Conservation (phyloP, 92 coral and sea anemone genomes). For the Epizoanthus scotinus region DNA sequence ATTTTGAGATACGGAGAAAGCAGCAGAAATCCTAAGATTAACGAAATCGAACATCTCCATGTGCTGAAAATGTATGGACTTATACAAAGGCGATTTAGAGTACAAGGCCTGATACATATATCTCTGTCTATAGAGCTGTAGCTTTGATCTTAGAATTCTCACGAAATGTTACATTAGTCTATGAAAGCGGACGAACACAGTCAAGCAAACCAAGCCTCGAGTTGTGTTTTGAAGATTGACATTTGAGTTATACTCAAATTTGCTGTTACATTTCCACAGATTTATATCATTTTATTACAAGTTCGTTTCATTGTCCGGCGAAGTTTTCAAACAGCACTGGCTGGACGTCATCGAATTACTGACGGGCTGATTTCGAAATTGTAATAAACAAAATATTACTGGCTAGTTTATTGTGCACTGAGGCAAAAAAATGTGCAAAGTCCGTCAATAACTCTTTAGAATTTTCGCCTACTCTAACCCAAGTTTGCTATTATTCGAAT, state of each 20-base stretch:
- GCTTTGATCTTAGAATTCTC: no score
- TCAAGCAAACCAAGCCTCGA: neutral
- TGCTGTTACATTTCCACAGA: neutral
- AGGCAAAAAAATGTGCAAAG: neutral
- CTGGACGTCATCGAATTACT: slow-evolving; percentile 13
- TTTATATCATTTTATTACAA: slow-evolving; percentile 8
- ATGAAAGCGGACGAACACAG: no score
- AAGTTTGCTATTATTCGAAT: neutral
- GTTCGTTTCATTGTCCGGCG: slow-evolving; percentile 1
- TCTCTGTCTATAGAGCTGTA: no score
- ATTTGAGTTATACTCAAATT: neutral
- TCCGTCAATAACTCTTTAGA: neutral
- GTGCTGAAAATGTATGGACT: no score
- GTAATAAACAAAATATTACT: slow-evolving; percentile 22
- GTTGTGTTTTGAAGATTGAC: neutral
- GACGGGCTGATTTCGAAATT: neutral
- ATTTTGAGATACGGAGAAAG: neutral
- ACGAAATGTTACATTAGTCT: no score
- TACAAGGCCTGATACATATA: no score
- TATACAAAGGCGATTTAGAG: no score
- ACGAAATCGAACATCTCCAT: no score
- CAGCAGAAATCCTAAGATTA: no score
- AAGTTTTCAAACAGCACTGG: slow-evolving; percentile 4
- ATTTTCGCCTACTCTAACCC: neutral
- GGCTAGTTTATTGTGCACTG: slow-evolving; percentile 4